A percentile compares a stretch with the other conserved stretches of the same genome.
phyloP scores from a whole-genome alignment of 2,797 vertebrate species.

The Furcifer pardalis region DNA sequence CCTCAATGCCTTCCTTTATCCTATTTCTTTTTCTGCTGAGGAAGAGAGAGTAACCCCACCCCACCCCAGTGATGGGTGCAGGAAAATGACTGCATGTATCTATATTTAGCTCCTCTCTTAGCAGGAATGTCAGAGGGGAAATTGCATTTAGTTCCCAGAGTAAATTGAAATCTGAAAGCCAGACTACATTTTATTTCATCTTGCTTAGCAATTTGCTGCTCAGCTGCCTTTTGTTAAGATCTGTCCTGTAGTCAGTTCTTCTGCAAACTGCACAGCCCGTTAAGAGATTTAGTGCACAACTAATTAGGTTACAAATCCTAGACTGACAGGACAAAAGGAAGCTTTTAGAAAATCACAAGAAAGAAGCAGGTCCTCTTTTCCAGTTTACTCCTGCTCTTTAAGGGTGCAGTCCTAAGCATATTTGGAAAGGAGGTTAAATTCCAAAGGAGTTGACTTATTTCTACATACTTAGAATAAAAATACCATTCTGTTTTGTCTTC shows the following conservation, averaged over 20 bases:
- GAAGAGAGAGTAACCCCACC: not conserved
- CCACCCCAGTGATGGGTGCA: not conserved
- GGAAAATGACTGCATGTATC: not conserved
- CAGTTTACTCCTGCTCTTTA: not conserved
- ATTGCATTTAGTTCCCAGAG: conserved; percentile 27
- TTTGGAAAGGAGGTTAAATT: not conserved
- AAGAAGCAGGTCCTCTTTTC: not conserved
- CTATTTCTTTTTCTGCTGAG: not conserved
- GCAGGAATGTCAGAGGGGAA: conserved; percentile 40
- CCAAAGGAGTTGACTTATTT: not conserved
- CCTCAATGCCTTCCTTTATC: too few relatives aligned
- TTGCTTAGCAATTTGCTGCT: conserved; percentile 62
- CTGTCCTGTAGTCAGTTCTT: conserved; percentile 41
- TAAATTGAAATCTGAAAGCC: conserved; percentile 55
- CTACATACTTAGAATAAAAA: not conserved
- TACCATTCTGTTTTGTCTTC: not conserved
- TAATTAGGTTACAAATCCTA: conserved; percentile 60
- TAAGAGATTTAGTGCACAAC: conserved; percentile 54
- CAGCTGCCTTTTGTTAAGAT: conserved; percentile 37
- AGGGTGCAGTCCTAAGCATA: not conserved
- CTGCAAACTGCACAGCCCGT: not conserved
- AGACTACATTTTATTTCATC: conserved; percentile 23
- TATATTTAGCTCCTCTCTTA: conserved; percentile 49
- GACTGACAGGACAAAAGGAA: conserved; percentile 35
- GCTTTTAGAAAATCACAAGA: conserved; percentile 43